A percentile compares a stretch with the other conserved stretches of the same genome.
Conservation (phyloP, 2,113 vertebrate genomes). For the Holacanthus passer region DNA sequence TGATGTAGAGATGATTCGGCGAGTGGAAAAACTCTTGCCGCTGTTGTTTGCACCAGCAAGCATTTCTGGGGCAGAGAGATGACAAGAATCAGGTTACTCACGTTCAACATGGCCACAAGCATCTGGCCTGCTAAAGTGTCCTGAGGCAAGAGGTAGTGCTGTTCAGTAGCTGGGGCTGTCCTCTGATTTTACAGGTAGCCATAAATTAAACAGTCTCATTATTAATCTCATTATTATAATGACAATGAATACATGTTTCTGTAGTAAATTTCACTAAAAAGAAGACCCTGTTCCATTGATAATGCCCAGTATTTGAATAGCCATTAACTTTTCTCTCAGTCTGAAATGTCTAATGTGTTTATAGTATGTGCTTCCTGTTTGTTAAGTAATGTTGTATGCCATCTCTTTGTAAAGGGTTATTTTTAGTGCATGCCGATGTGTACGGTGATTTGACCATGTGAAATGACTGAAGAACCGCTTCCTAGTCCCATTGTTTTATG, state of each 20-base stretch:
- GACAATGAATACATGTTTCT: not conserved
- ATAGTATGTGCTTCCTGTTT: slow-evolving; percentile 60
- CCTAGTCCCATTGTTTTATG: slow-evolving; percentile 73
- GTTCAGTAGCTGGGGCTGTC: not conserved
- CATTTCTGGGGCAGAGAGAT: slow-evolving; percentile 1
- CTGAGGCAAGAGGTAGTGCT: not conserved
- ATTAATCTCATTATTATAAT: not conserved
- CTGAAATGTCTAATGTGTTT: slow-evolving; percentile 34
- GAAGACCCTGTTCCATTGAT: not conserved
- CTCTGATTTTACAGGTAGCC: not conserved
- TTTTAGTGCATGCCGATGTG: slow-evolving; percentile 54
- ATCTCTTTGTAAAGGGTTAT: slow-evolving; percentile 57
- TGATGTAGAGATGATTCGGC: not conserved
- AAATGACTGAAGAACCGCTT: slow-evolving; percentile 50
- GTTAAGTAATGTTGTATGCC: slow-evolving; percentile 21
- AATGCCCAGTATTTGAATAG: not conserved
- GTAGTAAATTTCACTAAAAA: not conserved
- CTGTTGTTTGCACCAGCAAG: not conserved
- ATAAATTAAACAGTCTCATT: not conserved
- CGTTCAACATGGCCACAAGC: slow-evolving; percentile 1
- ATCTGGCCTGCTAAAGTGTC: not conserved
- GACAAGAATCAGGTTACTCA: slow-evolving; percentile 10
- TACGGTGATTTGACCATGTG: slow-evolving; percentile 41
- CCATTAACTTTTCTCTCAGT: not conserved
- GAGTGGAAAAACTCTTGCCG: not conserved